Conservation (phyloP, 2,113 vertebrate genomes). For the Aleadryas rufinucha region DNA sequence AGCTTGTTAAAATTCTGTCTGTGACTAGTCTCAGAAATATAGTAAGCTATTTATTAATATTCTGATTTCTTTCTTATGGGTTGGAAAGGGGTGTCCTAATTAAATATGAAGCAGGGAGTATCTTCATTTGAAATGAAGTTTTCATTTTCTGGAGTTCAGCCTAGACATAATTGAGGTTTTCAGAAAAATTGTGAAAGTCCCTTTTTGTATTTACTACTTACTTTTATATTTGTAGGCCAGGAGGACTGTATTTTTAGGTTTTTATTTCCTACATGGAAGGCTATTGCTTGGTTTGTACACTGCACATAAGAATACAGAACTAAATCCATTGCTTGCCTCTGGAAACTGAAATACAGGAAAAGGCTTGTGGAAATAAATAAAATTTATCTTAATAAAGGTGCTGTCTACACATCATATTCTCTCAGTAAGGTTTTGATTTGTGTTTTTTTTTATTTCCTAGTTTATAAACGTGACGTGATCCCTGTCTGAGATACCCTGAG, state of each 20-base stretch:
- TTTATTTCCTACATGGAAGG: background rate
- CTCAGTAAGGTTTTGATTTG: background rate
- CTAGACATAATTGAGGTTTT: background rate
- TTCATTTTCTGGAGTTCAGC: background rate
- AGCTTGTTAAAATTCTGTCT: background rate
- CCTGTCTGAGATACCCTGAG: background rate
- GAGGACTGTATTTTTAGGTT: background rate
- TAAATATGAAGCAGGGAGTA: background rate
- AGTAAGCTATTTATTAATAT: background rate
- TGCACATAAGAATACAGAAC: background rate
- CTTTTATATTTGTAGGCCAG: background rate
- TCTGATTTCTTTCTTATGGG: background rate
- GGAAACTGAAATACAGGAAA: background rate
- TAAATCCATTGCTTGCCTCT: background rate
- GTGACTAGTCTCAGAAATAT: background rate
- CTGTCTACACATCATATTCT: background rate
- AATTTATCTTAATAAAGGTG: background rate
- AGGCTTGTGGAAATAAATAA: background rate
- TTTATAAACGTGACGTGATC: background rate
- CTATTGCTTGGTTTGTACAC: background rate
- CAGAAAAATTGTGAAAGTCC: background rate
- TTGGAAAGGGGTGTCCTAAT: background rate
- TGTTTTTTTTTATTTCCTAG: background rate
- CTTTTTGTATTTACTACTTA: background rate
- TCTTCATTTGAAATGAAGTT: background rate